Evolutionary conservation across 2,888 invertebrate species (phyloP).

Genomic region (Adela reaumurella): DNA sequence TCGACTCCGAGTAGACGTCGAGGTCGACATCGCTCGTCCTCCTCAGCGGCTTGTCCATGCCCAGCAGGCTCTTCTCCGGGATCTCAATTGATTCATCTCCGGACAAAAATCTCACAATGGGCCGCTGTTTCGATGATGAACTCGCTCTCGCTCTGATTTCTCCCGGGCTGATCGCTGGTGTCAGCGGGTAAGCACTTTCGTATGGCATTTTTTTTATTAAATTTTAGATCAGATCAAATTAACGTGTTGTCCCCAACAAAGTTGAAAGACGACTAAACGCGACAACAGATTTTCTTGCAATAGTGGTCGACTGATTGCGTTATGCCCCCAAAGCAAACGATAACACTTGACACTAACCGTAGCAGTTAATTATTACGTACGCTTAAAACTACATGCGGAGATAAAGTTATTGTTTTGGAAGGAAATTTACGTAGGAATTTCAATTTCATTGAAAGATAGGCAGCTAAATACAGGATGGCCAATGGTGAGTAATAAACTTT

Average conservation of each 20-base stretch:
- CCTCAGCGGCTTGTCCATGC: conserved; percentile 32
- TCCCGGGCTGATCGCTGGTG: conserved; percentile 43
- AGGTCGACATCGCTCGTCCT: conserved; percentile 50
- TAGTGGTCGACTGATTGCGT: background rate
- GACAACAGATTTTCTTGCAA: background rate
- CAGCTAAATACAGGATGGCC: too few species aligned
- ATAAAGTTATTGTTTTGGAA: background rate
- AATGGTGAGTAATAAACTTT: too few species aligned
- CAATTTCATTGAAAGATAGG: too few species aligned
- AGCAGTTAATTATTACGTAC: background rate
- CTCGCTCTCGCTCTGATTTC: conserved; percentile 58
- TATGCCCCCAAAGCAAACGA: background rate
- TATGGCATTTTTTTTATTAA: conserved; percentile 47
- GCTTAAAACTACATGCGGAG: background rate
- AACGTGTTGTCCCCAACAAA: background rate
- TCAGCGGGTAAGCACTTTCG: conserved; percentile 53
- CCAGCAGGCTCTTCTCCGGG: conserved; percentile 42
- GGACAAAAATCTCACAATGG: conserved; percentile 34
- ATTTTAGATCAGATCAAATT: background rate
- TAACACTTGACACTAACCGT: background rate
- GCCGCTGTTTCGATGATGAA: conserved; percentile 39
- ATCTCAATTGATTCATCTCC: conserved; percentile 43
- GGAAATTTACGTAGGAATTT: background rate
- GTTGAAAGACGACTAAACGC: background rate
- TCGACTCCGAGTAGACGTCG: conserved; percentile 54